phyloP scores from a whole-genome alignment of 2,797 vertebrate genomes.

The Loris lydekkerianus region DNA sequence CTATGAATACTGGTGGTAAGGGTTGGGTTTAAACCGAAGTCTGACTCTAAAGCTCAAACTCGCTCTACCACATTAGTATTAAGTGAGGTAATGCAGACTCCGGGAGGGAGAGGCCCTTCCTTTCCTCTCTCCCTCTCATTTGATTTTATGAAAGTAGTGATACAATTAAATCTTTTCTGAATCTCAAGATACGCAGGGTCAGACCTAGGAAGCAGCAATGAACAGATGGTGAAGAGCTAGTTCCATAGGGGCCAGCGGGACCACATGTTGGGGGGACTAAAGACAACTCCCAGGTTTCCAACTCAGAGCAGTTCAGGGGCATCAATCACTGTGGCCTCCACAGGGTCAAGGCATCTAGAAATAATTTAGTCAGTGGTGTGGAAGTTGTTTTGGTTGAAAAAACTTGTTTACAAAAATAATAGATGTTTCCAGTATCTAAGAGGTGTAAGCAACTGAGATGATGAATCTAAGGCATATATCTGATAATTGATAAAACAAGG shows the following conservation, averaged over 20 bases:
- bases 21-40: background rate
- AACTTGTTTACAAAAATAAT: conserved; percentile 1
- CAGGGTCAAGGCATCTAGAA: background rate
- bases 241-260: background rate
- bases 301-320: background rate
- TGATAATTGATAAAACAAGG: background rate
- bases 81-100: background rate
- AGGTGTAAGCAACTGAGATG: background rate
- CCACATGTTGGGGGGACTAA: background rate
- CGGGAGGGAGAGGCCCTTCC: background rate
- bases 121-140: background rate
- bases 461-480: background rate
- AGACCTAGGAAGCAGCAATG: background rate
- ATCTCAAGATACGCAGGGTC: background rate
- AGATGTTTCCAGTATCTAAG: background rate
- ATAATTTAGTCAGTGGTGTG: background rate
- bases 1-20: background rate
- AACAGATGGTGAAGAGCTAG: background rate
- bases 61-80: background rate
- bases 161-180: background rate
- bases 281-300: background rate
- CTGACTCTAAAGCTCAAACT: conserved; percentile 2
- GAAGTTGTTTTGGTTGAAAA: conserved; percentile 26
- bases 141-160: background rate
- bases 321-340: background rate